phyloP scores from a whole-genome alignment of 1,140 invertebrate genomes.

The Fopius arisanus region DNA sequence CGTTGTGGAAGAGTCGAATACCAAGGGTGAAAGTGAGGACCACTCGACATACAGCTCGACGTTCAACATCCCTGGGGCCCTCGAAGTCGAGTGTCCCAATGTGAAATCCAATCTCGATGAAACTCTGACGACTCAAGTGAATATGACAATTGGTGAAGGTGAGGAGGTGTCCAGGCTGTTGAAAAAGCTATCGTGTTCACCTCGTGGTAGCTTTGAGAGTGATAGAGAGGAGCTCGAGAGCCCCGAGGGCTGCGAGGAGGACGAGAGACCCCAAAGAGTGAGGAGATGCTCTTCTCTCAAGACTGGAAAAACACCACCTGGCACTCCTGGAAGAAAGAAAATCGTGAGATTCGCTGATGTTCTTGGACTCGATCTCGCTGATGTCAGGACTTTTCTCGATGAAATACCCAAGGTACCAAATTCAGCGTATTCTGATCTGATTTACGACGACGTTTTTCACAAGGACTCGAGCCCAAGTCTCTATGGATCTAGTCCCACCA shows the following conservation, averaged over 20 bases:
- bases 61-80: neutral
- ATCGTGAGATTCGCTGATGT: conserved; percentile 96
- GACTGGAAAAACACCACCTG: conserved; percentile 89
- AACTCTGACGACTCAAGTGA: neutral
- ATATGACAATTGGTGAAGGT: conserved; percentile 13
- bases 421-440: conserved; percentile 81
- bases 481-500: conserved; percentile 36
- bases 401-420: conserved; percentile 88
- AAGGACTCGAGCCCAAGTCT: conserved; percentile 51
- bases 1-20: neutral
- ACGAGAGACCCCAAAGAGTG: conserved; percentile 68
- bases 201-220: conserved; percentile 43
- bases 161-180: conserved; percentile 30
- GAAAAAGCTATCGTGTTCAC: conserved; percentile 34
- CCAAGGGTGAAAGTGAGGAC: neutral
- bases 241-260: conserved; percentile 49
- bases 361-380: conserved; percentile 89
- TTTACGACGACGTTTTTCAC: conserved; percentile 63
- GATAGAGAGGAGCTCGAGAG: conserved; percentile 33
- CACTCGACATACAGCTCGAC: neutral
- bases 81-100: neutral
- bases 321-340: conserved; percentile 88
- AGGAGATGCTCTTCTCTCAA: conserved; percentile 86
- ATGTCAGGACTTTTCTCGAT: conserved; percentile 88
- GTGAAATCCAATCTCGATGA: neutral